These are phyloP conservation scores for Argyra leucocephala DNA, from an alignment of 2,888 invertebrate genomes.

Conservation along the genomic window DNA sequence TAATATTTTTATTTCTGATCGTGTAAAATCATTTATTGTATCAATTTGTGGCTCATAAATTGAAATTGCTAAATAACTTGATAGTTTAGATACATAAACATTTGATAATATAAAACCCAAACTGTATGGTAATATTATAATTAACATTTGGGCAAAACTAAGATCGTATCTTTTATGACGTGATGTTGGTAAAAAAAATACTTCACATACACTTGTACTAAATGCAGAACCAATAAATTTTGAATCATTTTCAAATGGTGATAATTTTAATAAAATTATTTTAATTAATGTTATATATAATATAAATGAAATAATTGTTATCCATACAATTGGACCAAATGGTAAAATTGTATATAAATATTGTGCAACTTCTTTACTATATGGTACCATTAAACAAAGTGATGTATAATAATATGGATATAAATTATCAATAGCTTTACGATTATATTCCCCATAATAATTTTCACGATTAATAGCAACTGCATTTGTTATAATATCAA, in stretches of 20 bases:
- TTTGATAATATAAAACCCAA: slow-evolving; percentile 31
- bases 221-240: not conserved
- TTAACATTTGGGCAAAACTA: not conserved
- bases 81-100: slow-evolving; percentile 28
- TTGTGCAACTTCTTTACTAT: not conserved
- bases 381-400: not conserved
- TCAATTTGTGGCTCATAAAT: slow-evolving; percentile 25
- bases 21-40: slow-evolving; percentile 24
- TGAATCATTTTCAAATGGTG: not conserved
- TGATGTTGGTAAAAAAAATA: slow-evolving; percentile 1
- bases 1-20: slow-evolving; percentile 23
- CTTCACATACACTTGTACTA: not conserved
- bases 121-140: not conserved
- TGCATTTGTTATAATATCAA: not conserved
- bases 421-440: not conserved
- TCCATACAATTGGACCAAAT: not conserved
- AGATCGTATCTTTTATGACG: not conserved
- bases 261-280: not conserved
- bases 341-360: not conserved
- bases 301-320: not conserved
- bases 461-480: not conserved
- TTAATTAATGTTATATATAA: not conserved
- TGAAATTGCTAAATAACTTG: slow-evolving; percentile 29
- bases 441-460: not conserved
- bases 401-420: not conserved